phyloP scores from a whole-genome alignment of 2,888 invertebrate genomes.

The Drosophila monieri region DNA sequence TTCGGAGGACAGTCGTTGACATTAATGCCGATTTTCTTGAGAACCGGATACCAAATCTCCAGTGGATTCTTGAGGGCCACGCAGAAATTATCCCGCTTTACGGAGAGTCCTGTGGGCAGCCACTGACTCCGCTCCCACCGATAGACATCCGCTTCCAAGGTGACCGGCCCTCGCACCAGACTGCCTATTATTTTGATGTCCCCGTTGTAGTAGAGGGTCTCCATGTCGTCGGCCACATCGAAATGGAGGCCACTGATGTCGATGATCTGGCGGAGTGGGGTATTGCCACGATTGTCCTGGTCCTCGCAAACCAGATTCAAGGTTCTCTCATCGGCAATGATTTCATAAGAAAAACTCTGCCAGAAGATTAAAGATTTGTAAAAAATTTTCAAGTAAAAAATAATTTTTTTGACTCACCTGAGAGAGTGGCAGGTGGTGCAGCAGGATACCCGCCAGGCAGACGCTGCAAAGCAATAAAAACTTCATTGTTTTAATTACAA shows the following conservation, averaged over 20 bases:
- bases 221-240: conserved; percentile 31
- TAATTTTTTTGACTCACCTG: conserved; percentile 4
- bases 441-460: conserved; percentile 5
- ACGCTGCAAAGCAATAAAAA: not conserved
- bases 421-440: not conserved
- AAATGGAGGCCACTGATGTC: conserved; percentile 31
- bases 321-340: conserved; percentile 46
- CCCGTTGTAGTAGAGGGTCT: conserved; percentile 42
- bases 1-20: conserved; percentile 51
- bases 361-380: no score
- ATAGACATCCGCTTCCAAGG: conserved; percentile 23
- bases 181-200: conserved; percentile 21
- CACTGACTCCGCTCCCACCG: conserved; percentile 46
- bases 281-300: conserved; percentile 35
- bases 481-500: conserved; percentile 4
- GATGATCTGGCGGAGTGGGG: conserved; percentile 15
- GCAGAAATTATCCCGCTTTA: conserved; percentile 50
- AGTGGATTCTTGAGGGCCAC: conserved; percentile 34
- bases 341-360: conserved; percentile 41
- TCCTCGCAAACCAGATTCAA: conserved; percentile 26
- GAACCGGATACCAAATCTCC: conserved; percentile 46
- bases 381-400: not conserved
- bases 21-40: conserved; percentile 22
- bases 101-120: conserved; percentile 31
- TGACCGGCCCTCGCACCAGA: conserved; percentile 28